These are phyloP conservation scores for Neopelma chrysocephalum DNA, from an alignment of 2,797 vertebrate species.

Conservation along the genomic window DNA sequence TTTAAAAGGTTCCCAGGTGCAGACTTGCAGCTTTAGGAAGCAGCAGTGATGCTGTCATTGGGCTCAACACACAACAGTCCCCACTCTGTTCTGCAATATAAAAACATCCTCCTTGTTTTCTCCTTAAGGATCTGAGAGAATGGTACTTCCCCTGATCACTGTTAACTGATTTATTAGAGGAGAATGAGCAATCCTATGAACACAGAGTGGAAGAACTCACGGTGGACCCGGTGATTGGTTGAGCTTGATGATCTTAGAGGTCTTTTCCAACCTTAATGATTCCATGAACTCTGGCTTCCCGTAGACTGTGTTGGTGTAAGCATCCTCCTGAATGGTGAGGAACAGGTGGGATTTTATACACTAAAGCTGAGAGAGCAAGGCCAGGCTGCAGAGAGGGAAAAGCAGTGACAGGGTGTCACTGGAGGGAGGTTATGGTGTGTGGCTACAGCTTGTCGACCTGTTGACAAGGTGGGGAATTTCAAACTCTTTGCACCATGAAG, in stretches of 20 bases:
- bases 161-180: background rate
- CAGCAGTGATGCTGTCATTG: background rate
- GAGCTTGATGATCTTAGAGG: background rate
- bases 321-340: background rate
- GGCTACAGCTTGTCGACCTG: background rate
- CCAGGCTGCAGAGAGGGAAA: background rate
- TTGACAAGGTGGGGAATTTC: background rate
- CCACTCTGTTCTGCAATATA: background rate
- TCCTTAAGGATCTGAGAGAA: background rate
- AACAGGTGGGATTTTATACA: background rate
- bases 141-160: background rate
- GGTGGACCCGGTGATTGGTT: background rate
- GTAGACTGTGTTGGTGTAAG: background rate
- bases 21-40: background rate
- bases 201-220: background rate
- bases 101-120: background rate
- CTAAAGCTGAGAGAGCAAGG: background rate
- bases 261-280: accelerated
- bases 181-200: background rate
- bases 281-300: background rate
- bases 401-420: background rate
- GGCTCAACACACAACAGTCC: background rate
- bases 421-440: background rate
- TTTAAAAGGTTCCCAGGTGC: background rate
- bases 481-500: background rate